These are phyloP conservation scores for Diadumene lineata DNA, from an alignment of 92 coral and sea anemone species.

Conservation along the genomic window DNA sequence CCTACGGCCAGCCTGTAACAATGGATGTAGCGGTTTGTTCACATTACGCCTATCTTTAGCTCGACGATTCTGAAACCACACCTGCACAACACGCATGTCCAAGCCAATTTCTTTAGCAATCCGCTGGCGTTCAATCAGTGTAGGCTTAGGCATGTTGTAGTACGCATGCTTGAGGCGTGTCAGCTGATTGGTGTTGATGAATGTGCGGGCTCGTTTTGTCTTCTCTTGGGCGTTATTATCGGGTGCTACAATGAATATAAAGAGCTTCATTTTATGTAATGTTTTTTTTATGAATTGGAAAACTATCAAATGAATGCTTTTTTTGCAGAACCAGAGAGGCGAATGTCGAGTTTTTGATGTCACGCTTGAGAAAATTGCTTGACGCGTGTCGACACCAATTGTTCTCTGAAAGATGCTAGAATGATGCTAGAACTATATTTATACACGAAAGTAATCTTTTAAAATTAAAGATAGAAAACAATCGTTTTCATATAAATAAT, in stretches of 20 bases:
- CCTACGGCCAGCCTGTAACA: slow-evolving; percentile 41
- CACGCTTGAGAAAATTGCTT: too few species aligned
- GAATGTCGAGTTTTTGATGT: too few species aligned
- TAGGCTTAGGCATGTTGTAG: slow-evolving; percentile 59
- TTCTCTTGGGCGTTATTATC: slow-evolving; percentile 23
- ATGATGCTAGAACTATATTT: too few species aligned
- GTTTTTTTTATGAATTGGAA: neutral
- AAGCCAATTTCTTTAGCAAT: slow-evolving; percentile 77
- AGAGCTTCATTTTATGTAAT: neutral
- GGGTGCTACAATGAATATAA: neutral
- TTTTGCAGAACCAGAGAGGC: too few species aligned
- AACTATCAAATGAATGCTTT: neutral
- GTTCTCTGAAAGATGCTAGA: too few species aligned
- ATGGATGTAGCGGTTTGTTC: slow-evolving; percentile 47
- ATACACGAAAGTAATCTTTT: too few species aligned
- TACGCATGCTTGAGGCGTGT: slow-evolving; percentile 63
- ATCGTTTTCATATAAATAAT: too few species aligned
- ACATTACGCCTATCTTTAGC: slow-evolving; percentile 67
- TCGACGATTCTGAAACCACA: slow-evolving; percentile 96
- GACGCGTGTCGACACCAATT: too few species aligned
- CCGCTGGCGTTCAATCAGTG: slow-evolving; percentile 66
- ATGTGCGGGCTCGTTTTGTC: slow-evolving; percentile 79
- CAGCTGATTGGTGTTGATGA: slow-evolving; percentile 67
- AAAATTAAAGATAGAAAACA: too few species aligned
- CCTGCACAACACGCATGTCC: slow-evolving; percentile 87